Evolutionary conservation across 2,888 invertebrate genomes (phyloP), one percentile per base, ranked within the genome.

Genomic region (Chaetogeoica ovagalla): DNA sequence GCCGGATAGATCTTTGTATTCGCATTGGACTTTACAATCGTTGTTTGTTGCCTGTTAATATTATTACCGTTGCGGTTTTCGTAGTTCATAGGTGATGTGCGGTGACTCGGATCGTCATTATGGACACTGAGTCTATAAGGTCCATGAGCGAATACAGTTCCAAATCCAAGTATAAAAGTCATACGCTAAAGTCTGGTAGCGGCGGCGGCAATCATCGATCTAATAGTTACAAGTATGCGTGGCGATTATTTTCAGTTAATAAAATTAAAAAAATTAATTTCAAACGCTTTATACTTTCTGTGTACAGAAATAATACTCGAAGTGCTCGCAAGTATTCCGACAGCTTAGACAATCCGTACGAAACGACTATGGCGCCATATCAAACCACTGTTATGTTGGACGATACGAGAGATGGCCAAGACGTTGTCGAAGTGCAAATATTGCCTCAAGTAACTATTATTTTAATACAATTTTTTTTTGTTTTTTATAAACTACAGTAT

Each of bases 391-490:
- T 94, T 0, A 94, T 93, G 83, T 89, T 91, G 84, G 91, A 91
- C 30, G 94, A 94, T 83, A 93, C 92, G 83, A 89, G 89, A 2
- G 92, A 94, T 83, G 94, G 94, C 0, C 95, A 95, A 85, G 96
- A 96, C 87, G 93, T 96, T 17, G 96, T 97, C 71, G 97, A 97
- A 88, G 97, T 97, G 59, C 97, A 97, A 88, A 97, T 97, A 83
- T 87, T 97, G 81, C 96, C 96, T 0, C 88, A 87, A 86, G 86
- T 86, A 84, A 82, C 68, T 81, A 62, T 65, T 65, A 59, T 74
- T 15, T 69, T 23, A 0, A n/a, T 63, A 9, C 43, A 1, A 1
- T 4, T 4, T 30, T 30, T 30, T 30, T 30, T 30, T 30, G n/a
- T n/a, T n/a, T n/a, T n/a, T n/a, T n/a, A n/a, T 39, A 39, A 39